A percentile compares a stretch with the other conserved stretches of the same genome.
These are phyloP conservation scores for Papilio polytes DNA, from an alignment of 1,140 invertebrate species.

Conservation along the genomic window DNA sequence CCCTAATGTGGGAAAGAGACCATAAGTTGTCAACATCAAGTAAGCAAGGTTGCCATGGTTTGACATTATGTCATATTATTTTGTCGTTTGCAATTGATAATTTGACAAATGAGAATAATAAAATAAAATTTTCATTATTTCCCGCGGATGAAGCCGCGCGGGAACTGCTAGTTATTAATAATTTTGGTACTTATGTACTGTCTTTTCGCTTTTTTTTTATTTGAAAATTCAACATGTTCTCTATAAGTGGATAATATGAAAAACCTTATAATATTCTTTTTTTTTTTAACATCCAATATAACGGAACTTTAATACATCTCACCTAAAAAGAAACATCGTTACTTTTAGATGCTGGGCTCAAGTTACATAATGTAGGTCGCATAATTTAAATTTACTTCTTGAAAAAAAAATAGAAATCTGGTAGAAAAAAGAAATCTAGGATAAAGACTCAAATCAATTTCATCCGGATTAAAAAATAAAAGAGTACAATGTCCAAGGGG, in stretches of 20 bases:
- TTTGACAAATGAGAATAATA: too few relatives aligned
- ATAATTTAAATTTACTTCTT: background rate
- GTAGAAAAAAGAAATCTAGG: background rate
- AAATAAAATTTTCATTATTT: too few relatives aligned
- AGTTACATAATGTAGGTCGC: background rate
- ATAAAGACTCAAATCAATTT: constrained; percentile 70
- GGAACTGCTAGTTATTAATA: too few relatives aligned
- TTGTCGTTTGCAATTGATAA: too few relatives aligned
- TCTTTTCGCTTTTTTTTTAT: background rate
- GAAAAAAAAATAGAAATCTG: background rate
- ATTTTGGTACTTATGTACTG: background rate
- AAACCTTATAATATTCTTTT: too few relatives aligned
- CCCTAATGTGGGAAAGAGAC: too few relatives aligned
- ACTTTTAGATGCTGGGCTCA: background rate
- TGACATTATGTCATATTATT: too few relatives aligned
- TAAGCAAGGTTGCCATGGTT: too few relatives aligned
- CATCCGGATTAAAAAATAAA: constrained; percentile 65
- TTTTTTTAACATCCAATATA: too few relatives aligned
- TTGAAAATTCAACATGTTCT: background rate
- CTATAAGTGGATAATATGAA: background rate
- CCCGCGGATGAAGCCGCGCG: too few relatives aligned
- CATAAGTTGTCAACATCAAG: too few relatives aligned
- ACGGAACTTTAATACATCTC: too few relatives aligned
- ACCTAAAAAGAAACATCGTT: background rate
- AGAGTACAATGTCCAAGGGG: constrained; percentile 68